These are phyloP conservation scores for Ooceraea biroi DNA, from an alignment of 1,140 invertebrate species.

Conservation along the genomic window DNA sequence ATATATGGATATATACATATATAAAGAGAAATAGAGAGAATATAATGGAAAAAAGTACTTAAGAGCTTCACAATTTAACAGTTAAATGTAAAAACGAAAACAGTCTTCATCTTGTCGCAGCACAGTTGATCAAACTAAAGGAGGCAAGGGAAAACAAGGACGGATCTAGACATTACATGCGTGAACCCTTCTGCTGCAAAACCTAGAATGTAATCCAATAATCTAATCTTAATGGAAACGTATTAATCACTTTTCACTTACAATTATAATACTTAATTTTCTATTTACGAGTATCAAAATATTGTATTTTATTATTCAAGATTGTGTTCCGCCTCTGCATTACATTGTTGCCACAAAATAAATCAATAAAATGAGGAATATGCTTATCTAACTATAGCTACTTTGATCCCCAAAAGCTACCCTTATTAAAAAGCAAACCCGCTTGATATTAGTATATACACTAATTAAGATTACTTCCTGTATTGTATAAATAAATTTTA, in stretches of 20 bases:
- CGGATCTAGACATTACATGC: constrained; percentile 90
- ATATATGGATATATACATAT: too few relatives aligned
- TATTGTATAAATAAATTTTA: constrained; percentile 36
- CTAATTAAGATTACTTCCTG: neutral
- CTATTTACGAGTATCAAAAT: neutral
- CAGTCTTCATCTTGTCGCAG: constrained; percentile 81
- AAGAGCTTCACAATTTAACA: constrained; percentile 65
- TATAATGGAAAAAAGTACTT: constrained; percentile 67
- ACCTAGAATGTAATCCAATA: constrained; percentile 84
- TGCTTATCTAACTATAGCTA: constrained; percentile 34
- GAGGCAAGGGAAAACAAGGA: constrained; percentile 77
- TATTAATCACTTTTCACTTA: constrained; percentile 40
- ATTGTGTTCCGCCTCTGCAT: constrained; percentile 66
- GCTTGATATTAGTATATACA: constrained; percentile 21
- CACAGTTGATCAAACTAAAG: constrained; percentile 77
- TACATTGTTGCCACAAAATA: constrained; percentile 55
- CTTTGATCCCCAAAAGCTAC: constrained; percentile 43
- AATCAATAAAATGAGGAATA: neutral
- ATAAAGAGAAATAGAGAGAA: constrained; percentile 22
- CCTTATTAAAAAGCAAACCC: constrained; percentile 46
- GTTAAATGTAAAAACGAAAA: constrained; percentile 76
- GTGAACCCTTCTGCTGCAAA: constrained; percentile 95
- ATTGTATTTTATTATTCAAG: neutral
- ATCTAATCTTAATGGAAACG: constrained; percentile 60
- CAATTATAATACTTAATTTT: constrained; percentile 37